Conservation (phyloP, 2,888 invertebrate genomes). For the Sarcophaga caerulescens region DNA sequence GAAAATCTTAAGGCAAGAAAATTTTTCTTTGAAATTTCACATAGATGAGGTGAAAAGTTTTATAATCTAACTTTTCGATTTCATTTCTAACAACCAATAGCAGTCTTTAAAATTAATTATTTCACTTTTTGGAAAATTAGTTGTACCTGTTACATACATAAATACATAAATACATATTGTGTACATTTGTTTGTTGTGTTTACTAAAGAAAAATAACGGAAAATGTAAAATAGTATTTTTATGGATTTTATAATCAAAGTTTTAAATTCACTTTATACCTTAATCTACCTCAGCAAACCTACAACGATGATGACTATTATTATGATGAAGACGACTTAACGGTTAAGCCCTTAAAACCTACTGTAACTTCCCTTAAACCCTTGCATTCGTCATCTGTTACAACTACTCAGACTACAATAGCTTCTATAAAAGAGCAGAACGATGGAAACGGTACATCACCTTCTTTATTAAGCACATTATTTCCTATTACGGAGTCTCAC, state of each 20-base stretch:
- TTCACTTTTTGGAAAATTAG: too few relatives aligned
- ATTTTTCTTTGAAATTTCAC: too few relatives aligned
- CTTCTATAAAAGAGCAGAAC: conserved; percentile 1
- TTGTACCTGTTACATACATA: too few relatives aligned
- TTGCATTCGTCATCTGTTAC: conserved; percentile 28
- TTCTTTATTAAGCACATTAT: not conserved
- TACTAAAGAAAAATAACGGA: not conserved
- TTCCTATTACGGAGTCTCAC: not conserved
- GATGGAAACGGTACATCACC: not conserved
- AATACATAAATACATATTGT: too few relatives aligned
- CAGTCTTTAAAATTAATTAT: too few relatives aligned
- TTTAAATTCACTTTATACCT: not conserved
- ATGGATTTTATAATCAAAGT: not conserved
- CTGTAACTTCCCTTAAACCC: conserved; percentile 60
- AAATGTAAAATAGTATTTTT: too few relatives aligned
- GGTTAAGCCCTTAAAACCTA: conserved; percentile 76
- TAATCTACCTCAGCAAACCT: conserved; percentile 72
- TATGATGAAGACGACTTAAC: conserved; percentile 80
- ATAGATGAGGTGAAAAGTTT: not conserved
- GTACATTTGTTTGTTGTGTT: not conserved
- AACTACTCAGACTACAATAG: conserved; percentile 25
- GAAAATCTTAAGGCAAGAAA: too few relatives aligned
- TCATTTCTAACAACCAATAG: not conserved
- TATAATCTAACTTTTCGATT: not conserved
- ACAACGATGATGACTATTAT: conserved; percentile 78